Evolutionary conservation across 2,888 invertebrate genomes (phyloP), one percentile per base, ranked within the genome.

Genomic region (Coenonympha glycerion): DNA sequence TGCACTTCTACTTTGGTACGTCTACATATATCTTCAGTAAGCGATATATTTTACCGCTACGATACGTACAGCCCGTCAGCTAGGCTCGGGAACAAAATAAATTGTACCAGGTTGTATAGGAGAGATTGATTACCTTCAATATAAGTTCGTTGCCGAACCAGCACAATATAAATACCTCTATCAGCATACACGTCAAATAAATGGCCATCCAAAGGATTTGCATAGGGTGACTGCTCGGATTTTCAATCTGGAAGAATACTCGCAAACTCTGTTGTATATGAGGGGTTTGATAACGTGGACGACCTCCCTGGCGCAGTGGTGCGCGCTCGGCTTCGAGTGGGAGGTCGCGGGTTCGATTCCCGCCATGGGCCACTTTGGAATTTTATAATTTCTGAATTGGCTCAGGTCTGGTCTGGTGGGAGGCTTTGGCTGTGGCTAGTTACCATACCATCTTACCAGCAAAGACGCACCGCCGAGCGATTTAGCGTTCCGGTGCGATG

Each of bases 131-230:
- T 57, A 85, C 87, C 80, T 86, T 85, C 71, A 79, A 77, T 63
- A 87, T 87, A 53, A 88, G 71, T 63, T 84, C 85, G 62, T 88
- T 78, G 34, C 87, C 87, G 58, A 82, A 88, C 87, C 87, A 87
- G 65, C 87, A 88, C 41, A 84, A 66, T 65, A 87, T 87, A 64
- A 86, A 87, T 33, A 88, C 84, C 66, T 87, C 87, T 58, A 80
- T 73, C 63, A 87, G 69, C 87, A 88, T 88, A 60, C 87, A 87
- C 44, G 83, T 78, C 56, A 87, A 67, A 64, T 88, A 88, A 56
- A 87, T 79, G 13, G 79, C 78, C 81, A 85, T 85, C 87, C 87
- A 88, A 52, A 78, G 72, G 58, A 88, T 84, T 71, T 87, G 87
- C 73, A 87, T 77, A 40, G 81, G 82, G 59, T 88, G 87, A 49